Evolutionary conservation across 1,140 invertebrate species (phyloP), one percentile per base, ranked within the genome.

Genomic region (Bactericera cockerelli): DNA sequence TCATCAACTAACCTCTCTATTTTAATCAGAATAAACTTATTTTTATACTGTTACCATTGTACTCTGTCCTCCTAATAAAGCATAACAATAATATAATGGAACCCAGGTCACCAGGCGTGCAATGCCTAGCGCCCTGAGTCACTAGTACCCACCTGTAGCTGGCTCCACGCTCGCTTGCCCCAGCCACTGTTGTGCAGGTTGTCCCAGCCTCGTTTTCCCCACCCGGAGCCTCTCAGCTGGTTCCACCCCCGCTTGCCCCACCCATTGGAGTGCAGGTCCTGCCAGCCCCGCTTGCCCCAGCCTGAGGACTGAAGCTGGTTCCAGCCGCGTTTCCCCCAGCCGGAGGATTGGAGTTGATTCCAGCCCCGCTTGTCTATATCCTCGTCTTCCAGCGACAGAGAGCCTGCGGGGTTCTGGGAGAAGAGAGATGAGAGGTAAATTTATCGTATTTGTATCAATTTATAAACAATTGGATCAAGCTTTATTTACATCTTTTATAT

Each of bases 231-330:
- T 13, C 58, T 63, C 6, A 68, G 55, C 26, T 68, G 64, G 21
- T 65, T 55, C 67, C 67, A 68, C 19, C 59, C 61, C 26, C 67
- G 26, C 55, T 68, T 68, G 4, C 66, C 67, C 67, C 67, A 68
- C 28, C 66, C 64, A 19, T 63, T 59, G 1, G 59, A 59, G 16
- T 63, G 64, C 14, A 68, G 57, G 24, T 67, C 63, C 25, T 65
- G 57, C 67, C 67, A 68, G 21, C 62, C 66, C 8, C 67, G 59
- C 56, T 68, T 68, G 1, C 66, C 67, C 67, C 66, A 67, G 16
- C 67, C 66, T 14, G 62, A 54, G 0, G 60, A 42, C 22, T 64
- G 63, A 19, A 64, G 42, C 24, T 64, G 57, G 26, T 59, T 38
- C 63, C 63, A 64, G 39, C 58, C 63, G 22, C 63, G 38, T 58